Evolutionary conservation across 1,140 invertebrate genomes (phyloP), one percentile per base, ranked within the genome.

Genomic region (Lepidurus arcticus): DNA sequence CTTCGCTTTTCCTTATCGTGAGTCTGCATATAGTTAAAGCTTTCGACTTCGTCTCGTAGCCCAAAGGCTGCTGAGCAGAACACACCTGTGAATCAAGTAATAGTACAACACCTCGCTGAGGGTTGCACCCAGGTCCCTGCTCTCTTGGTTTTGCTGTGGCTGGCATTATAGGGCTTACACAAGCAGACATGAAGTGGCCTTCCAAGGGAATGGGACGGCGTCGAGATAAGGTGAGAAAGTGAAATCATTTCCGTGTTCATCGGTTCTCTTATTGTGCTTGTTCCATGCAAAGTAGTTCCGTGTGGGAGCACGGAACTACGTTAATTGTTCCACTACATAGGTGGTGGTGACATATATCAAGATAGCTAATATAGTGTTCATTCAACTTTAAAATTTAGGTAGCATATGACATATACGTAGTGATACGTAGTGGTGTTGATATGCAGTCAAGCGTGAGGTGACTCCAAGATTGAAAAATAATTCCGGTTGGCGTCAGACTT

Each of bases 201-300:
- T 65, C 53, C 53, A 65, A 65, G 53, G 53, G 53, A 65, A 65
- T 65, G 53, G 53, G 53, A 65, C 53, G 53, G 53, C 53, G 53
- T 7, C 53, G 53, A 65, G 53, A 65, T 65, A 65, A 65, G 53
- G 53, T 65, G 53, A 65, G 53, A 65, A 34, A 65, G 53, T 65
- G 53, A 65, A 65, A 65, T 21, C 21, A 65, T 65, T 65, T 65
- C 53, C 53, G 53, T 65, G 21, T 65, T 65, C 7, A 7, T 65
- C 10, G 45, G 1, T 47, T 10, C 45, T 1, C 21, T 13, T 65
- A n/a, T n/a, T 65, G 53, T 65, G 53, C 21, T 13, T 21, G 13
- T 34, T 34, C 34, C 34, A 34, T 34, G 34, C 34, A 34, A 34
- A 34, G 34, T 34, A 34, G 34, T 34, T 34, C 34, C 34, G 34